A percentile compares a stretch with the other conserved stretches of the same genome.
These are phyloP conservation scores for Stichodactyla helianthus DNA, from an alignment of 64 coral and sea anemone species.

Conservation along the genomic window DNA sequence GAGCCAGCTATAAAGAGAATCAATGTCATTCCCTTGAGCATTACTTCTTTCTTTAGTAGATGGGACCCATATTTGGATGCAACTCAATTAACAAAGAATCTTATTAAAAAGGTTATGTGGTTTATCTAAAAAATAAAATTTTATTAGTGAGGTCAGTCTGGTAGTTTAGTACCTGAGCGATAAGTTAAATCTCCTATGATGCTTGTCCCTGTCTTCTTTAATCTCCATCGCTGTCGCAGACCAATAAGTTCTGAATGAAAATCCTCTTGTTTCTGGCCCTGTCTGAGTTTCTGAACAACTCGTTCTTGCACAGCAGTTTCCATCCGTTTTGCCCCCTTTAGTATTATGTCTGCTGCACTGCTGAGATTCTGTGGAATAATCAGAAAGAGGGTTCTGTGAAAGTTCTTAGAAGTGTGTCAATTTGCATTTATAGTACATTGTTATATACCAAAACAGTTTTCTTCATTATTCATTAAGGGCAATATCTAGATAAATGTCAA, in stretches of 20 bases:
- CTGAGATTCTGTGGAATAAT: slow-evolving; percentile 47
- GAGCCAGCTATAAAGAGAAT: slow-evolving; percentile 65
- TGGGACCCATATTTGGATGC: no score
- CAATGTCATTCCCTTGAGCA: no score
- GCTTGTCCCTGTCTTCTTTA: slow-evolving; percentile 75
- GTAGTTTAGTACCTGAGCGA: slow-evolving; percentile 41
- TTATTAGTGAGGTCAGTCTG: neutral
- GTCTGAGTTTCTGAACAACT: slow-evolving; percentile 27
- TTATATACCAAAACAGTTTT: no score
- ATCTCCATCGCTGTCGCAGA: slow-evolving; percentile 77
- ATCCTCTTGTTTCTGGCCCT: slow-evolving; percentile 47
- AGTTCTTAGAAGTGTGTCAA: neutral
- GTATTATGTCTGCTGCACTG: slow-evolving; percentile 71
- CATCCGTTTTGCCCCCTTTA: slow-evolving; percentile 64
- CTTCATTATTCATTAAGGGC: no score
- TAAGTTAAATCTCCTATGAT: slow-evolving; percentile 94
- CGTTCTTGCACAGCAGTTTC: slow-evolving; percentile 75
- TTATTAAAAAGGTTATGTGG: no score
- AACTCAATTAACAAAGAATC: no score
- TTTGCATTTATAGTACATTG: no score
- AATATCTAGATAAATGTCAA: no score
- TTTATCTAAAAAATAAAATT: no score
- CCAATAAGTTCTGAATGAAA: slow-evolving; percentile 92
- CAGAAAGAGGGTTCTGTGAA: neutral
- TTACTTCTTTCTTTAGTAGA: no score